Percentiles rank a stretch among this genome's conserved stretches.
Conservation (phyloP, 2,797 vertebrate genomes). For the Hoplostethus mediterraneus region DNA sequence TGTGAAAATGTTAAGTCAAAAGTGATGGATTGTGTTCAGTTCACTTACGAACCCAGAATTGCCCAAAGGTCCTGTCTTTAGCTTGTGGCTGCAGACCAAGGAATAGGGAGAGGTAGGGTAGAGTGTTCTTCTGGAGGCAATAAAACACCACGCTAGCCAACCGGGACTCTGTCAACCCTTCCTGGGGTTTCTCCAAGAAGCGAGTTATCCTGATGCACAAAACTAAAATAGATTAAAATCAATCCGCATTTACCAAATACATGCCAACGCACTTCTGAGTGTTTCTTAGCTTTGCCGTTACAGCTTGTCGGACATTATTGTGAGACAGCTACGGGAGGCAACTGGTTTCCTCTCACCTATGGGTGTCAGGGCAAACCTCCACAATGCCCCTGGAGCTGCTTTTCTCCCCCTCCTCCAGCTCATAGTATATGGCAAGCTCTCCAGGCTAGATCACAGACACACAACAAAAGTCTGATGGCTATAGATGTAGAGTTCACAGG, state of each 20-base stretch:
- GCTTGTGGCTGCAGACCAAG: slow-evolving; percentile 70
- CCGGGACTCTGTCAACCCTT: slow-evolving; percentile 78
- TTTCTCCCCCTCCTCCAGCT: slow-evolving; percentile 86
- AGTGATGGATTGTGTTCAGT: neutral
- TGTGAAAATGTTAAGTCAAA: neutral
- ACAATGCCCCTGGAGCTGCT: slow-evolving; percentile 87
- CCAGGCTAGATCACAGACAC: slow-evolving; percentile 77
- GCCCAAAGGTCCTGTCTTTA: slow-evolving; percentile 79
- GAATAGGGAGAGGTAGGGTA: slow-evolving; percentile 80
- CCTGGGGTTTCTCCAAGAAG: slow-evolving; percentile 86
- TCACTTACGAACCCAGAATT: slow-evolving; percentile 83
- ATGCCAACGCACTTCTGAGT: too few species aligned
- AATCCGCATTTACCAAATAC: neutral
- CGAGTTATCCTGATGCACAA: slow-evolving; percentile 76
- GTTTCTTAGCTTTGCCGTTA: neutral
- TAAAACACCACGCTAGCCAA: slow-evolving; percentile 90
- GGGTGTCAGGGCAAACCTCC: slow-evolving; percentile 85
- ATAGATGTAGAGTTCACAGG: neutral
- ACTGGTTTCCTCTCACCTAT: slow-evolving; percentile 77
- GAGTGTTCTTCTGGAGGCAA: slow-evolving; percentile 80
- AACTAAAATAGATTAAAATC: slow-evolving; percentile 1
- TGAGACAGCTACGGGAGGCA: neutral
- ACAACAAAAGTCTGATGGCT: neutral
- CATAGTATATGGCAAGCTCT: slow-evolving; percentile 88
- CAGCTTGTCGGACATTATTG: neutral